Percentiles rank a stretch among this genome's conserved stretches.
Conservation (phyloP, 2,797 vertebrate genomes). For the Sebastes umbrosus region DNA sequence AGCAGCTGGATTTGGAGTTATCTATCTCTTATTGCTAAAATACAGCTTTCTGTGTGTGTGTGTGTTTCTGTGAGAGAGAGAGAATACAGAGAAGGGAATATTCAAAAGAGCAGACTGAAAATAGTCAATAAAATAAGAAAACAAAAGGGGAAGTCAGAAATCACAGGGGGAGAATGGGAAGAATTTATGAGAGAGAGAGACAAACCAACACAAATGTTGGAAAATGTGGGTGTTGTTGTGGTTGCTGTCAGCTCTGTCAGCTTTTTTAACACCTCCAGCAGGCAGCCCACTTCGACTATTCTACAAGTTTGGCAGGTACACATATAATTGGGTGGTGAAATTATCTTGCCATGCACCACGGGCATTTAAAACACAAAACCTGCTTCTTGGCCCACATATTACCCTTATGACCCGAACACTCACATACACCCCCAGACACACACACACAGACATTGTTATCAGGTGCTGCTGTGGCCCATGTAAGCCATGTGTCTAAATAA, state of each 20-base stretch:
- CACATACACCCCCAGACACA: background rate
- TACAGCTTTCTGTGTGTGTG: background rate
- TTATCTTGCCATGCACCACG: background rate
- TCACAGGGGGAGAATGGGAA: background rate
- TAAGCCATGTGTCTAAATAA: slow-evolving; percentile 69
- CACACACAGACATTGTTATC: slow-evolving; percentile 34
- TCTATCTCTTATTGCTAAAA: background rate
- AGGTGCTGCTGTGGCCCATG: slow-evolving; percentile 35
- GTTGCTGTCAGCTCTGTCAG: background rate
- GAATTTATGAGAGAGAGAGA: background rate
- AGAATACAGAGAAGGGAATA: background rate
- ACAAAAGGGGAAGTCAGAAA: background rate
- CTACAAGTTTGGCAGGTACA: slow-evolving; percentile 37
- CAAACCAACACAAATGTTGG: background rate
- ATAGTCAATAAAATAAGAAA: background rate
- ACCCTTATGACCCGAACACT: slow-evolving; percentile 38
- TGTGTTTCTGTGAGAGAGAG: background rate
- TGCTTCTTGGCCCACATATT: slow-evolving; percentile 20
- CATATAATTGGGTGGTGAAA: slow-evolving; percentile 54
- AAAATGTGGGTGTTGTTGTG: background rate
- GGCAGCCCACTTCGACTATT: slow-evolving; percentile 3
- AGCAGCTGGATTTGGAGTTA: background rate
- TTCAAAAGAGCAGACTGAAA: background rate
- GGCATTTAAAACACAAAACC: slow-evolving; percentile 24
- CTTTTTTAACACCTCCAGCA: slow-evolving; percentile 17